Base-by-base conservation (phyloP, 2,797 vertebrate genomes). In the Taeniopygia guttata region DNA sequence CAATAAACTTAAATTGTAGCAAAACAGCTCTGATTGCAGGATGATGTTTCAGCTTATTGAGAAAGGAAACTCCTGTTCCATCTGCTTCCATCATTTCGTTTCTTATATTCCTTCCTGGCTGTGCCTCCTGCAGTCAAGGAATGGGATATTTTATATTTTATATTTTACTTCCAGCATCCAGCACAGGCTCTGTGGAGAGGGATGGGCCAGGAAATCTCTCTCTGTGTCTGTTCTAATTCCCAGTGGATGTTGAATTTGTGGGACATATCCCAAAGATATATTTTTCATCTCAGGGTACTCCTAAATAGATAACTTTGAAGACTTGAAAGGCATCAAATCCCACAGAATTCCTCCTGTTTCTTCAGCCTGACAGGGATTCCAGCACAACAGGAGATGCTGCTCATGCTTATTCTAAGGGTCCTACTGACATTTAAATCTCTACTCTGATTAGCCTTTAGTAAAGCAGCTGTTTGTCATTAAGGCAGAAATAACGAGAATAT, bases 401-500 rank as follows among this genome's bases (percentile, higher is more conserved):
- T 84, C 38, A 3, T 34, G 23, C 62, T 89, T 78, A 89, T 93
- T 76, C 19, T 6, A 72, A 54, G 51, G 62, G 27, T 68, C 54
- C 42, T 52, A 12, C 48, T 93, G 78, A 68, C 70, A 78, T 87
- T 87, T 90, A 43, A 68, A 72, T 30, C 67, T 58, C 46, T 51
- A 0, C 52, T 52, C 74, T 82, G 66, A 89, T 92, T 56, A 87
- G 70, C 54, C 42, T 9, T 81, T 64, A 36, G 54, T 38, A 60
- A 49, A 89, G 56, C 66, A 56, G 43, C 70, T 81, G 70, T 64
- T 93, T 84, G 18, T 52, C 87, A 54, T 89, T 77, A 46, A n/a
- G 62, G 49, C 62, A 64, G 34, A 6, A 48, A 15, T 54, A 49
- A 51, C 5, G 51, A n/a, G 63, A n/a, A 3, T 46, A 26, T 13